phyloP scores from a whole-genome alignment of 1,140 invertebrate genomes.

The Aphis craccivora region DNA sequence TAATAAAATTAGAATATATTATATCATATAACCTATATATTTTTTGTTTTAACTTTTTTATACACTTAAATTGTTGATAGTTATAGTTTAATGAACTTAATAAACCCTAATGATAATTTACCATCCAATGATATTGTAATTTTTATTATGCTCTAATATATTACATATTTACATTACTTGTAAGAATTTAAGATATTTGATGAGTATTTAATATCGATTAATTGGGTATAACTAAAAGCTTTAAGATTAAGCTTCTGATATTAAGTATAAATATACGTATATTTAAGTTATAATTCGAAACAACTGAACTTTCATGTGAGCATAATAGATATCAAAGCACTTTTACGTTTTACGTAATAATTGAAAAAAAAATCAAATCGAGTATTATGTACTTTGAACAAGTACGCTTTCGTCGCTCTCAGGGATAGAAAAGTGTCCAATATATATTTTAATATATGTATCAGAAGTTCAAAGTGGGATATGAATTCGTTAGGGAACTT shows the following conservation, averaged over 20 bases:
- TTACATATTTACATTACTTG: not conserved
- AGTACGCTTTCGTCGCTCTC: not conserved
- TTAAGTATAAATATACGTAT: not conserved
- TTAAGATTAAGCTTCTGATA: not conserved
- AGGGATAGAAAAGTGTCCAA: not conserved
- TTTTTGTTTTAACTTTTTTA: not conserved
- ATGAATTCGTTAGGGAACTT: conserved; percentile 8
- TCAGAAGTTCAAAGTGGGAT: not conserved
- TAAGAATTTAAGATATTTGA: not conserved
- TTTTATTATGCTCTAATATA: not conserved
- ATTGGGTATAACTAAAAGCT: not conserved
- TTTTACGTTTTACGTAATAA: not conserved
- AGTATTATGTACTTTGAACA: not conserved
- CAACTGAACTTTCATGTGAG: not conserved
- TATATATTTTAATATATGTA: conserved; percentile 21
- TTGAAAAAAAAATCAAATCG: not conserved
- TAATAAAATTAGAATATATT: not conserved
- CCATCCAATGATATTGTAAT: not conserved
- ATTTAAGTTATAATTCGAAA: not conserved
- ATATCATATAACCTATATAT: not conserved
- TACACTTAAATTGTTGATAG: not conserved
- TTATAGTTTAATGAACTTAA: not conserved
- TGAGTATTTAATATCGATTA: not conserved
- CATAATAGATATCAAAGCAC: not conserved
- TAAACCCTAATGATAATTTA: not conserved